Evolutionary conservation across 64 coral and sea anemone species (phyloP).

Genomic region (Montipora cactus): DNA sequence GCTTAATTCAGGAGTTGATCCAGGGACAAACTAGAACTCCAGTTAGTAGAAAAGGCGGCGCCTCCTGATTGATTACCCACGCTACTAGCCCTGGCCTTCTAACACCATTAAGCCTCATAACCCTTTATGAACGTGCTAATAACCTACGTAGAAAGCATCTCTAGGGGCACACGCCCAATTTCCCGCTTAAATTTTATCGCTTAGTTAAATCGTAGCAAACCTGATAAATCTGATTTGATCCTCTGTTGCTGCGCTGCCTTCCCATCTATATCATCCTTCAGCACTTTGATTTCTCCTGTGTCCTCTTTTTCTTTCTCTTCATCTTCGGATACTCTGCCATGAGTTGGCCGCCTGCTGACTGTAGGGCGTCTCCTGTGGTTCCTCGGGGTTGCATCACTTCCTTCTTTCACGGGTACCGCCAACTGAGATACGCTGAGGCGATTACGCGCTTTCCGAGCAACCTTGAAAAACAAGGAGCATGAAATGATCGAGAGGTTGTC

Average conservation of each 20-base stretch:
- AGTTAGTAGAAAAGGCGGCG: too few relatives aligned
- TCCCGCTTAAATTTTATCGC: too few relatives aligned
- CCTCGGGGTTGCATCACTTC: constrained; percentile 60
- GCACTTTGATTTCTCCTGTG: constrained; percentile 8
- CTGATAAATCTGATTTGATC: background rate
- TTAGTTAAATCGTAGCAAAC: background rate
- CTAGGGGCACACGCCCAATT: too few relatives aligned
- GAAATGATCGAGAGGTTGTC: too few relatives aligned
- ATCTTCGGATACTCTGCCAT: constrained; percentile 27
- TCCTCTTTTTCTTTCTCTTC: background rate
- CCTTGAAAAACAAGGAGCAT: constrained; percentile 35
- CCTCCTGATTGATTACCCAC: too few relatives aligned
- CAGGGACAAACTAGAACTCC: too few relatives aligned
- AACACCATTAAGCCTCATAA: too few relatives aligned
- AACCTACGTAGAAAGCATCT: too few relatives aligned
- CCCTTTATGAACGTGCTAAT: too few relatives aligned
- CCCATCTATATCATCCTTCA: constrained; percentile 21
- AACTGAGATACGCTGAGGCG: constrained; percentile 74
- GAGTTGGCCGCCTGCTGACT: constrained; percentile 61
- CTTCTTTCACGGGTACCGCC: constrained; percentile 35
- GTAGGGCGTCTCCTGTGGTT: constrained; percentile 86
- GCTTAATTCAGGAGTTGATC: too few relatives aligned
- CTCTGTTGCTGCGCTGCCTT: background rate
- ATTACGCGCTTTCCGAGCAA: constrained; percentile 91
- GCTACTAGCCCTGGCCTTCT: too few relatives aligned